phyloP scores from a whole-genome alignment of 1,140 invertebrate species.

The Dryas iulia region DNA sequence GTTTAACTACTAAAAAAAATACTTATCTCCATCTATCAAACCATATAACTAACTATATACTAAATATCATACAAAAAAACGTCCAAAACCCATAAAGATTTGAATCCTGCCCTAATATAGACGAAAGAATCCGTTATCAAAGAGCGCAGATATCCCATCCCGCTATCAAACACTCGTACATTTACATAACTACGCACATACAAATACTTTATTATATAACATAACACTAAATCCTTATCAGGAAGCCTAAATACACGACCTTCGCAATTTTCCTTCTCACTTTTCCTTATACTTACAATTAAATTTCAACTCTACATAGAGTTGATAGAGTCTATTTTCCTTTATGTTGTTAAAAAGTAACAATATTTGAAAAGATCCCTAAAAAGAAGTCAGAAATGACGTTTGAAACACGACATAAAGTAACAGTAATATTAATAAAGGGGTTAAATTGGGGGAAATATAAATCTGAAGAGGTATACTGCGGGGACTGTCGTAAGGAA shows the following conservation, averaged over 20 bases:
- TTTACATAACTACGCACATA: constrained; percentile 27
- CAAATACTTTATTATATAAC: constrained; percentile 33
- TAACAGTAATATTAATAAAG: constrained; percentile 10
- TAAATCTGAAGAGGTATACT: neutral
- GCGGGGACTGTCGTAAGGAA: neutral
- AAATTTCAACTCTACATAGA: constrained; percentile 5
- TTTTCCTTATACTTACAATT: neutral
- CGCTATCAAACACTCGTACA: constrained; percentile 17
- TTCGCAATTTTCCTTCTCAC: constrained; percentile 31
- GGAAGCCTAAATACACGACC: constrained; percentile 40
- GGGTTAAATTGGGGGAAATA: constrained; percentile 7
- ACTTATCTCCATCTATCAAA: too few relatives aligned
- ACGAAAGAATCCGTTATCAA: constrained; percentile 12
- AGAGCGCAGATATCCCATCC: neutral
- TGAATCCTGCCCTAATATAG: neutral
- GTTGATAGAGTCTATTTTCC: neutral
- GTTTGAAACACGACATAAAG: constrained; percentile 36
- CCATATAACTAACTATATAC: neutral
- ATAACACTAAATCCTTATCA: constrained; percentile 42
- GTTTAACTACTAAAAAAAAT: too few relatives aligned
- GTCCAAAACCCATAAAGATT: neutral
- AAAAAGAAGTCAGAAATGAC: constrained; percentile 42
- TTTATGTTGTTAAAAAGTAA: constrained; percentile 11
- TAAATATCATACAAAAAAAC: neutral
- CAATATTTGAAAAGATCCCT: constrained; percentile 41